Evolutionary conservation across 1,140 invertebrate genomes (phyloP).

Genomic region (Drosophila subobscura): DNA sequence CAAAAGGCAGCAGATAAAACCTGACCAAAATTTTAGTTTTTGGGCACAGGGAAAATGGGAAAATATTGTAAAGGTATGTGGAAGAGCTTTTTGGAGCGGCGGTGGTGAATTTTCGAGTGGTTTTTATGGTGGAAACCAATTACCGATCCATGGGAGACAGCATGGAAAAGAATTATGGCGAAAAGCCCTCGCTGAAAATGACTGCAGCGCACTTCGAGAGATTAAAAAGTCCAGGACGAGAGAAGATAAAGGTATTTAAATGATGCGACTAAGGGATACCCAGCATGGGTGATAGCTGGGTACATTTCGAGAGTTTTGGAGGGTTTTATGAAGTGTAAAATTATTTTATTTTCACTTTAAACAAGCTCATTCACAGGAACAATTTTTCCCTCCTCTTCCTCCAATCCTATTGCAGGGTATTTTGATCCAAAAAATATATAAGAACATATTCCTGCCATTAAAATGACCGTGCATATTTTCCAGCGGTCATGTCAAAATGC

Average conservation of each 20-base stretch:
- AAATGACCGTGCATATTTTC: constrained; percentile 1
- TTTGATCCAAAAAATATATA: neutral
- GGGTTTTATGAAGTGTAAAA: too few relatives aligned
- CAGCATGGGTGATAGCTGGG: neutral
- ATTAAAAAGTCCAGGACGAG: constrained; percentile 9
- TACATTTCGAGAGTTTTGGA: too few relatives aligned
- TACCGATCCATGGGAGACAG: constrained; percentile 20
- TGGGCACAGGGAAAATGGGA: constrained; percentile 23
- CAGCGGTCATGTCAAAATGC: constrained; percentile 22
- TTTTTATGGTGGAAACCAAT: constrained; percentile 41
- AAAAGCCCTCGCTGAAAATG: constrained; percentile 43
- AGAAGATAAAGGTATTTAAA: neutral
- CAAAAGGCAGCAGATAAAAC: constrained; percentile 12
- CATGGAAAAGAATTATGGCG: constrained; percentile 12
- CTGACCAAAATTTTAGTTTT: constrained; percentile 32
- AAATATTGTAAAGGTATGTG: constrained; percentile 31
- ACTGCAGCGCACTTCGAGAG: constrained; percentile 32
- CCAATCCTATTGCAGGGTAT: constrained; percentile 1
- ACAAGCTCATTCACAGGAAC: too few relatives aligned
- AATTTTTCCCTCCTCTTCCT: neutral
- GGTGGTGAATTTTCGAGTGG: constrained; percentile 9
- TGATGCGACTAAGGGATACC: neutral
- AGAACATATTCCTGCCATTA: neutral
- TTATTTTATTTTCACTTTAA: too few relatives aligned
- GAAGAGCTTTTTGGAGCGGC: constrained; percentile 4